Evolutionary conservation across 2,888 invertebrate genomes (phyloP).

Genomic region (Netelia virgata): DNA sequence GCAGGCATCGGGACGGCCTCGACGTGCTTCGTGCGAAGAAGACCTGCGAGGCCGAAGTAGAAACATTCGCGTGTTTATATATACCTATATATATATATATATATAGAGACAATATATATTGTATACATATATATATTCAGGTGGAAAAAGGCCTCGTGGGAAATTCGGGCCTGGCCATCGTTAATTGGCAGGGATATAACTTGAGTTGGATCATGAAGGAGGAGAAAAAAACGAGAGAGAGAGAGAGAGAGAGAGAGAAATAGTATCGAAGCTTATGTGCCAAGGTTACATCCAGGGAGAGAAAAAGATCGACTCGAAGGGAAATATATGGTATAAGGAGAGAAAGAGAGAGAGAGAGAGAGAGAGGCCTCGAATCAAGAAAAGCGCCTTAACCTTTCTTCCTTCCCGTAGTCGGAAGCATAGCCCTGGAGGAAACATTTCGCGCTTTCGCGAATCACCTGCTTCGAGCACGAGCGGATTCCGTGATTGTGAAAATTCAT

Average conservation of each 20-base stretch:
- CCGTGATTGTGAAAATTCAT: slow-evolving; percentile 66
- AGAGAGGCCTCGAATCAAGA: slow-evolving; percentile 32
- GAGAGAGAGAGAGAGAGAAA: slow-evolving; percentile 48
- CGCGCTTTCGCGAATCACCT: not conserved
- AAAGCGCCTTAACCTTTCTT: slow-evolving; percentile 52
- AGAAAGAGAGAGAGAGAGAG: not conserved
- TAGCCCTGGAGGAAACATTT: slow-evolving; percentile 44
- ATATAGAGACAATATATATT: too few relatives aligned
- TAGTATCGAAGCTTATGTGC: slow-evolving; percentile 38
- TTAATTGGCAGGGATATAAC: slow-evolving; percentile 67
- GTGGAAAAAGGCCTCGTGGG: slow-evolving; percentile 68
- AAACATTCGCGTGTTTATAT: not conserved
- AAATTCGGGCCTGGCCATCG: slow-evolving; percentile 68
- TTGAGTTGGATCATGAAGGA: slow-evolving; percentile 44
- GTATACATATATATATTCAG: slow-evolving; percentile 7
- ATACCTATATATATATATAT: slow-evolving; percentile 4
- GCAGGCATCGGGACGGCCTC: slow-evolving; percentile 51
- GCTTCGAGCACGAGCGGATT: not conserved
- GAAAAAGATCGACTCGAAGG: slow-evolving; percentile 15
- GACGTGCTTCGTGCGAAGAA: slow-evolving; percentile 56
- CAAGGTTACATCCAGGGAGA: slow-evolving; percentile 29
- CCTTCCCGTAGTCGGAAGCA: slow-evolving; percentile 31
- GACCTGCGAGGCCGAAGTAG: slow-evolving; percentile 7
- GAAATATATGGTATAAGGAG: slow-evolving; percentile 41
- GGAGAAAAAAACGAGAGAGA: slow-evolving; percentile 32